Base-by-base conservation (phyloP, 2,888 invertebrate genomes). In the Sphaeridia pumilis region DNA sequence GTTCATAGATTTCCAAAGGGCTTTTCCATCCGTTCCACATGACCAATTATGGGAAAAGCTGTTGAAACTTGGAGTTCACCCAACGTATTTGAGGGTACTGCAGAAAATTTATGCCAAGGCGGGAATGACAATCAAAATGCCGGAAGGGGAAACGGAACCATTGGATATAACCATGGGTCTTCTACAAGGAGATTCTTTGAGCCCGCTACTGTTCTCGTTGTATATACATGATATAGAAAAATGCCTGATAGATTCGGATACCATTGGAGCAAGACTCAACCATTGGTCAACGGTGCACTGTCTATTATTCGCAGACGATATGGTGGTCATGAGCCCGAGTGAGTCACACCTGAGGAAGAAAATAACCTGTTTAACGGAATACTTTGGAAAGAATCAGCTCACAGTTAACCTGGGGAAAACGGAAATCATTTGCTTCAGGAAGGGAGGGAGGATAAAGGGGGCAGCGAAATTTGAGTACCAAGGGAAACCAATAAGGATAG, bases 1-100 rank as follows among this genome's bases (percentile, higher is more conserved):
- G 1, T 59, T 57, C 46, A 27, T 59, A 12, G 59, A 59, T 25
- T 59, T 59, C 50, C 38, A 42, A 2, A 25, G 59, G 2, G 52
- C 55, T 1, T 60, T 60, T 21, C 46, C 51, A 3, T 55, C 55
- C 1, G 35, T 60, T 3, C 31, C 21, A 0, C 58, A 56, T 24
- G 17, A 24, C 1, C 47, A 24, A 10, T 34, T 58, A 14, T 60
- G 56, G 56, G 26, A 27, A n/a, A 56, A 54, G 34, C 25, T 60
- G 3, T 17, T 22, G 4, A n/a, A n/a, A 5, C 3, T 58, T 2
- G 58, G 58, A 1, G 38, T 60, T 1, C 36, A 49, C 1, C 35
- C 46, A 7, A 58, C 58, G 46, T 31, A 52, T 0, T 53, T 57
- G 2, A 22, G 53, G 22, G 38, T 54, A 1, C 22, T 60, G 7